Evolutionary conservation across 2,888 invertebrate genomes (phyloP).

Genomic region (Melieria picta): DNA sequence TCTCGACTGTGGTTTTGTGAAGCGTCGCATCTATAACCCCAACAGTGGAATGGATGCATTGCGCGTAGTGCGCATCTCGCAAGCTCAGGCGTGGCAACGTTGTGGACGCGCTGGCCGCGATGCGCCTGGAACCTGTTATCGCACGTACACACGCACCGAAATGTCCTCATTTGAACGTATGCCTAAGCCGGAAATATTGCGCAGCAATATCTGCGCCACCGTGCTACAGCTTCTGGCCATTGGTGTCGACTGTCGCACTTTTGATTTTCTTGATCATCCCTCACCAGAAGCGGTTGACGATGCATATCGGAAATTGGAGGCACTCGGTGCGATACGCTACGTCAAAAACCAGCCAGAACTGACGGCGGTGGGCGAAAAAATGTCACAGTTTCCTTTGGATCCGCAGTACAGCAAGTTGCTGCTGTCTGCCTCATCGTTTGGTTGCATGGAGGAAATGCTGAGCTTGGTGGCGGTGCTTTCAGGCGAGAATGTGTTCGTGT

Average conservation of each 20-base stretch:
- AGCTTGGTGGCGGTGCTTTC: constrained; percentile 89
- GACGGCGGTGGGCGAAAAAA: constrained; percentile 82
- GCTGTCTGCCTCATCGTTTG: constrained; percentile 78
- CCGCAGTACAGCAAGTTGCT: constrained; percentile 87
- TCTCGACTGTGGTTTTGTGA: constrained; percentile 92
- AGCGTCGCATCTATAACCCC: constrained; percentile 85
- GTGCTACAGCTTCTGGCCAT: constrained; percentile 83
- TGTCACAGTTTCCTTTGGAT: constrained; percentile 92
- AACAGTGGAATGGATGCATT: constrained; percentile 85
- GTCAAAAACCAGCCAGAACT: constrained; percentile 70
- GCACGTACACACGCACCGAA: constrained; percentile 83
- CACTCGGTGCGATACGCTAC: constrained; percentile 76
- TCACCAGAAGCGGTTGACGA: constrained; percentile 75
- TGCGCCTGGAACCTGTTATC: constrained; percentile 84
- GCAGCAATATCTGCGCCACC: constrained; percentile 71
- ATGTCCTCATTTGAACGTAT: constrained; percentile 77
- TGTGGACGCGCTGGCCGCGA: constrained; percentile 93
- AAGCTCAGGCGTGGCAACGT: constrained; percentile 93
- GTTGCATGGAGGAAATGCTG: constrained; percentile 82
- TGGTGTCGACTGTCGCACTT: constrained; percentile 81
- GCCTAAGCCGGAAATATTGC: constrained; percentile 87
- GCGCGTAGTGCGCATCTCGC: constrained; percentile 83
- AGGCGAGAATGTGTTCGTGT: constrained; percentile 85
- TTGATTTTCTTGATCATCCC: constrained; percentile 93
- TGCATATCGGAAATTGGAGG: constrained; percentile 74